Percentiles rank a stretch among this genome's conserved stretches.
These are phyloP conservation scores for Atlantisia rogersi DNA, from an alignment of 2,113 vertebrate genomes.

Conservation along the genomic window DNA sequence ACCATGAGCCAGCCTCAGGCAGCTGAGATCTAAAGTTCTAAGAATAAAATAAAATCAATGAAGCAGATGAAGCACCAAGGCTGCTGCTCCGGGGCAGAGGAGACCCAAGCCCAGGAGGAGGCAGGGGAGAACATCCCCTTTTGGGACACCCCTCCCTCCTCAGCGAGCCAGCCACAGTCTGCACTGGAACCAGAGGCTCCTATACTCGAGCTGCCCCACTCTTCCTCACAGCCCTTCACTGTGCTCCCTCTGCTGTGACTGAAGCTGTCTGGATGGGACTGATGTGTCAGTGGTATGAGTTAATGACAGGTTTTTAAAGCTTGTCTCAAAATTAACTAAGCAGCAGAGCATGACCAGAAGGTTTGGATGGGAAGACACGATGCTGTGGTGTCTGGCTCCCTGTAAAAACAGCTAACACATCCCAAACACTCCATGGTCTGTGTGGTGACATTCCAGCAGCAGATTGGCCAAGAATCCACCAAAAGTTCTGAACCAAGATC, in stretches of 20 bases:
- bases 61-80: background rate
- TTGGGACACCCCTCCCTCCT: background rate
- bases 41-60: background rate
- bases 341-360: background rate
- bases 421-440: too few species aligned
- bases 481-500: background rate
- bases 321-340: background rate
- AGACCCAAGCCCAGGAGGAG: rapidly evolving
- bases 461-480: too few species aligned
- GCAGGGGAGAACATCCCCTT: background rate
- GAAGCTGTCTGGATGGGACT: background rate
- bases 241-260: background rate
- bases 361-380: background rate
- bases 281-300: too few species aligned
- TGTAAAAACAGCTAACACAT: too few species aligned
- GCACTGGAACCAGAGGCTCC: background rate
- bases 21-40: background rate
- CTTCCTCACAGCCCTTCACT: background rate
- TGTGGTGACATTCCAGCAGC: too few species aligned
- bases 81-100: background rate
- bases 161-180: rapidly evolving
- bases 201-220: background rate
- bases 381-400: rapidly evolving
- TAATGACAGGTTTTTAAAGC: background rate
- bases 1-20: background rate